Percentiles rank a stretch among this genome's conserved stretches.
Evolutionary conservation across 2,113 vertebrate genomes (phyloP).

Genomic region (Macroglossus sobrinus): DNA sequence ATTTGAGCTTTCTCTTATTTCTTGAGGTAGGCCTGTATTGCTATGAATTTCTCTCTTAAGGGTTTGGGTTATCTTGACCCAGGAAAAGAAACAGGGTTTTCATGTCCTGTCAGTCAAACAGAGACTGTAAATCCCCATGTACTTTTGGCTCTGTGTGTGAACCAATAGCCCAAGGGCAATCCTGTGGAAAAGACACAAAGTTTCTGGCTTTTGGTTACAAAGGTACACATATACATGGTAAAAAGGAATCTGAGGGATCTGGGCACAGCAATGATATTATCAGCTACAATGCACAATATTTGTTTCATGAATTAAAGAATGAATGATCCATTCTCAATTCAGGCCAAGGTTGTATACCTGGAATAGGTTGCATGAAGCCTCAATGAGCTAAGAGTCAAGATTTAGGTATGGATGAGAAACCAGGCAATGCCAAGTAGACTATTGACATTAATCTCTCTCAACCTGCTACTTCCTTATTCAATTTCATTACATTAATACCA

Average conservation of each 20-base stretch:
- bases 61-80: neutral
- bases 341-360: neutral
- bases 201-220: neutral
- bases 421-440: neutral
- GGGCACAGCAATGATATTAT: neutral
- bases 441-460: neutral
- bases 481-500: neutral
- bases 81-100: neutral
- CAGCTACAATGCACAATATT: neutral
- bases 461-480: neutral
- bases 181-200: neutral
- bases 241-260: neutral
- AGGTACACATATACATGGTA: neutral
- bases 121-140: neutral
- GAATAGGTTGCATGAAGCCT: neutral
- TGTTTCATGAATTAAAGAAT: neutral
- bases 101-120: neutral
- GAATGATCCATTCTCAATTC: neutral
- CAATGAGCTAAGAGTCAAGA: neutral
- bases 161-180: neutral
- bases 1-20: no score
- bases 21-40: no score
- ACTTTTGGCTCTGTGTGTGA: neutral
- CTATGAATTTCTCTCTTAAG: no score
- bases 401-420: neutral